Base-by-base conservation (phyloP, 2,113 vertebrate genomes). In the Megaptera novaeangliae region DNA sequence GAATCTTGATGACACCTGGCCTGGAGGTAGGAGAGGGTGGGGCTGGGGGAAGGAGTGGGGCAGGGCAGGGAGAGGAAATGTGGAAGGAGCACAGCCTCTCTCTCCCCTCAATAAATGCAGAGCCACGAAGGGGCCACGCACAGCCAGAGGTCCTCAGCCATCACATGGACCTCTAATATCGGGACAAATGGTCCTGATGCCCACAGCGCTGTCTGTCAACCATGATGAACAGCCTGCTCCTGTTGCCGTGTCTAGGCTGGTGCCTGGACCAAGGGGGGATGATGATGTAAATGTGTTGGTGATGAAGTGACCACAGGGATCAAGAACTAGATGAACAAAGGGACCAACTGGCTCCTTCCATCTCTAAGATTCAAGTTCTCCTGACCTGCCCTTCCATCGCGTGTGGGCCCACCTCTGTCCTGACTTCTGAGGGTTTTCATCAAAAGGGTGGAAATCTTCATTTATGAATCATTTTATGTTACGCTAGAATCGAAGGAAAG, bases 371-470 rank as follows among this genome's bases (percentile, higher is more conserved):
- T 71, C 64, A 72, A 41, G 55, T 52, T 34, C 27, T 52, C 20
- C 25, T 0, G 14, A 9, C 2, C 1, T 7, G 72, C n/a, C 27
- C 41, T 75, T 46, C 57, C 15, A 36, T 55, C 57, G 0, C 11
- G 11, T 0, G 0, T 55, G 31, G 46, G 11, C 57, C 15, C 12
- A 23, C n/a, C 25, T 66, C 29, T 17, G 13, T 57, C 23, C 57
- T 75, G 59, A 46, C 61, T 90, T 83, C 69, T 2, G 18, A 68
- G 74, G 29, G 57, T 52, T 64, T 74, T 75, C 15, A 57, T 57
- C 57, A 29, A 52, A 46, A 71, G 75, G 52, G 34, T 39, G 63
- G 41, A 59, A 52, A 63, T 64, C n/a, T 75, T 64, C 59, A 57
- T 4, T 36, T 66, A 23, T 8, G 46, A 75, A 46, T 59, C 36